Conservation (phyloP, 2,113 vertebrate genomes). For the Narcine bancroftii region DNA sequence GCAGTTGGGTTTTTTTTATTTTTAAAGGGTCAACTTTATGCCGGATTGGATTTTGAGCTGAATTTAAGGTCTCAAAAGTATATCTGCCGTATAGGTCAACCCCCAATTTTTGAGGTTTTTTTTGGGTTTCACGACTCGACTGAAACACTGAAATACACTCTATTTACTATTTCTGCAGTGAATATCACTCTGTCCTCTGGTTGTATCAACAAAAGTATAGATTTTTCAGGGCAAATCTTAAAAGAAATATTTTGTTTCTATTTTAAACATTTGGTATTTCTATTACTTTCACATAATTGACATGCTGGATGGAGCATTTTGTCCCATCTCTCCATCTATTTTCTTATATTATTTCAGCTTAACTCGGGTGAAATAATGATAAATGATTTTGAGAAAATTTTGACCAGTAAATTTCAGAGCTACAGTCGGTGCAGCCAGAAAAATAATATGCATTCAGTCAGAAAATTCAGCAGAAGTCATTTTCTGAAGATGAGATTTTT, state of each 20-base stretch:
- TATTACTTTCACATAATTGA: constrained; percentile 31
- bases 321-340: not conserved
- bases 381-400: not conserved
- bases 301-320: not conserved
- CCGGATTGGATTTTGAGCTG: too few species aligned
- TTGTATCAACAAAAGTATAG: not conserved
- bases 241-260: constrained; percentile 5
- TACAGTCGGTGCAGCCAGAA: not conserved
- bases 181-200: not conserved
- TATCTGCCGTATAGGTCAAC: too few species aligned
- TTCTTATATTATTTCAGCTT: not conserved
- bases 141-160: too few species aligned
- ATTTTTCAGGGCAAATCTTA: constrained; percentile 9
- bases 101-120: too few species aligned
- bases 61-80: too few species aligned
- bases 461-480: not conserved
- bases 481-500: constrained; percentile 21
- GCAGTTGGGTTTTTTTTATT: too few species aligned
- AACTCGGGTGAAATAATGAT: constrained; percentile 21
- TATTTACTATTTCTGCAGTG: not conserved
- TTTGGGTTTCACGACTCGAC: too few species aligned
- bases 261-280: constrained; percentile 5
- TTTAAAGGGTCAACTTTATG: too few species aligned
- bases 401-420: constrained; percentile 21
- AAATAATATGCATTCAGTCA: not conserved